Evolutionary conservation across 2,888 invertebrate species (phyloP).

Genomic region (Tachina lurida): DNA sequence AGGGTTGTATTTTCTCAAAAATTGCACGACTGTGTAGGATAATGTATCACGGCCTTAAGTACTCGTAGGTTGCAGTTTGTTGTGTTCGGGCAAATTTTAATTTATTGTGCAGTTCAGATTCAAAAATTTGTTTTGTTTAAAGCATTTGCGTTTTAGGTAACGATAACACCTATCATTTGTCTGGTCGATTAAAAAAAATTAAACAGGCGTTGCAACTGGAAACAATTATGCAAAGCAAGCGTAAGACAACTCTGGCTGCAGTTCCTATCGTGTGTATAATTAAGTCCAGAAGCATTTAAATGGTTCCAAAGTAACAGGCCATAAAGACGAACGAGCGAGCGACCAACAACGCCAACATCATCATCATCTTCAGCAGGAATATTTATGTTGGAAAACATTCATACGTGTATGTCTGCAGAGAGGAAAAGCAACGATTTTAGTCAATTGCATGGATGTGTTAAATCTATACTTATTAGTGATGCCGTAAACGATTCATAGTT

Average conservation of each 20-base stretch:
- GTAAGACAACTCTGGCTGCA: constrained; percentile 22
- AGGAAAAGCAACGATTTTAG: constrained; percentile 3
- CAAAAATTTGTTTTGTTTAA: too few species aligned
- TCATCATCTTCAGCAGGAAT: constrained; percentile 20
- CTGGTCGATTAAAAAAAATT: constrained; percentile 29
- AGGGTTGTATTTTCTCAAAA: too few species aligned
- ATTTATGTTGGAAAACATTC: constrained; percentile 26
- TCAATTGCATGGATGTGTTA: constrained; percentile 33
- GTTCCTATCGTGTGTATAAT: constrained; percentile 23
- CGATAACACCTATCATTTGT: constrained; percentile 2
- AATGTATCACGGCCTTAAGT: too few species aligned
- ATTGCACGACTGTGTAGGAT: too few species aligned
- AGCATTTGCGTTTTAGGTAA: too few species aligned
- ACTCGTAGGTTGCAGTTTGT: too few species aligned
- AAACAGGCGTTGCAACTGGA: constrained; percentile 46
- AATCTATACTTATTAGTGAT: constrained; percentile 54
- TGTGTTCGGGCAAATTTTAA: too few species aligned
- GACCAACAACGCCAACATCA: neutral
- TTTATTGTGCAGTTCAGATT: too few species aligned
- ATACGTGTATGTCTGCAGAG: neutral
- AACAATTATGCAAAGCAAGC: constrained; percentile 64
- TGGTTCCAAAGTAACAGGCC: constrained; percentile 28
- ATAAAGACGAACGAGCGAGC: constrained; percentile 8
- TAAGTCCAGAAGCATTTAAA: constrained; percentile 53
- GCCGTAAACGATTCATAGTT: constrained; percentile 69